Base-by-base conservation (phyloP, 2,797 vertebrate genomes). In the Tarsius wallacei region DNA sequence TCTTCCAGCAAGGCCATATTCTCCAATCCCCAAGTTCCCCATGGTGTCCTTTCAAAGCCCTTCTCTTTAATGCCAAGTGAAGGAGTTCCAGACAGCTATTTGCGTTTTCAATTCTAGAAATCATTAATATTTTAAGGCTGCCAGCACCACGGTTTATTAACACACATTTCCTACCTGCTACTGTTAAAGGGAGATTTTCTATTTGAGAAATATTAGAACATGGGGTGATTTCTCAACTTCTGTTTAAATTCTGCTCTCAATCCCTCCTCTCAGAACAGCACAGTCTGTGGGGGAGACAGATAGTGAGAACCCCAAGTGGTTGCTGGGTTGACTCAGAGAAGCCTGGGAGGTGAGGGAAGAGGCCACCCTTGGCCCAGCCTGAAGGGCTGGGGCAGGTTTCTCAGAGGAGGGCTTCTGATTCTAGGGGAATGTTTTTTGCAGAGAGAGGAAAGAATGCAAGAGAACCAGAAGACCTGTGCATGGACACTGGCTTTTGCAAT, bases 91-190 rank as follows among this genome's bases (percentile, higher is more conserved):
- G 83, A 88, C 83, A 94, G 86, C 93, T 87, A 97, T 97, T 96
- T 98, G 96, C 96, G 96, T 93, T 97, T 96, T 96, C 93, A 97
- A 82, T 94, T 97, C 94, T 97, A 94, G 94, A 97, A 96, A 94
- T 95, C 94, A 78, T 96, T 93, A 97, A 94, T 97, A 93, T 97
- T 97, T 98, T 92, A 97, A 78, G 92, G 53, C 87, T 82, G 51
- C 80, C 76, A 87, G 91, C 88, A 47, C 90, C 57, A 19, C 8
- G n/a, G 88, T 77, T 97, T 97, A 96, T 96, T 95, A 91, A 92
- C 94, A 93, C 31, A 71, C 51, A 92, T 92, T 70, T 84, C 78
- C 87, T 94, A 93, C 89, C 87, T 86, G 90, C 36, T 81, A 81
- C 76, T 81, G 71, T 84, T 81, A 70, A 91, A 96, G 59, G 66